These are phyloP conservation scores for Microplitis manilae DNA, from an alignment of 2,888 invertebrate genomes.

Conservation along the genomic window DNA sequence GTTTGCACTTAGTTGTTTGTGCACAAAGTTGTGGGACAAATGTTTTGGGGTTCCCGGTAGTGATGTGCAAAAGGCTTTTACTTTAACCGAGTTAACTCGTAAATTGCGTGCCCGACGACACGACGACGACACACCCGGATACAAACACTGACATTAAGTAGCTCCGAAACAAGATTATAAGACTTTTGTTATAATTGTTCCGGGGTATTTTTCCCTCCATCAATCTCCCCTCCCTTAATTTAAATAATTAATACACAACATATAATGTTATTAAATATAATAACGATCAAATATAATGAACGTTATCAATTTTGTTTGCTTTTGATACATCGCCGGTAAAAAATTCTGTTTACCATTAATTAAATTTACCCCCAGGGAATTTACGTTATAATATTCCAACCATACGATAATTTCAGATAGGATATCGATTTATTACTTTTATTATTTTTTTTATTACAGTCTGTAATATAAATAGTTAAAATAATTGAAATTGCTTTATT, in stretches of 20 bases:
- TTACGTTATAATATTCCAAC: too few species aligned
- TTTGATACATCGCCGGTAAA: too few species aligned
- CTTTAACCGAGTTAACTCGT: conserved; percentile 48
- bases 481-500: neutral
- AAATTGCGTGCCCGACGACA: conserved; percentile 54
- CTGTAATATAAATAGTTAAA: neutral
- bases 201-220: neutral
- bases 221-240: too few species aligned
- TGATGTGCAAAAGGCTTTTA: neutral
- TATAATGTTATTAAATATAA: too few species aligned
- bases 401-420: too few species aligned
- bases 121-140: conserved; percentile 48
- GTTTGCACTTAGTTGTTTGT: neutral
- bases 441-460: too few species aligned
- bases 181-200: conserved; percentile 45
- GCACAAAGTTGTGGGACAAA: neutral
- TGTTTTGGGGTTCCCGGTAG: conserved; percentile 17
- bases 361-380: too few species aligned
- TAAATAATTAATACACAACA: too few species aligned
- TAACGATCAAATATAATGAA: too few species aligned
- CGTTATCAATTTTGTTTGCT: too few species aligned
- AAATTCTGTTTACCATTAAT: too few species aligned
- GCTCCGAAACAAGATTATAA: conserved; percentile 53
- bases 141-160: conserved; percentile 58
- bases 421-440: too few species aligned